Conservation (phyloP, 2,888 invertebrate species). For the Anarsia innoxiella region DNA sequence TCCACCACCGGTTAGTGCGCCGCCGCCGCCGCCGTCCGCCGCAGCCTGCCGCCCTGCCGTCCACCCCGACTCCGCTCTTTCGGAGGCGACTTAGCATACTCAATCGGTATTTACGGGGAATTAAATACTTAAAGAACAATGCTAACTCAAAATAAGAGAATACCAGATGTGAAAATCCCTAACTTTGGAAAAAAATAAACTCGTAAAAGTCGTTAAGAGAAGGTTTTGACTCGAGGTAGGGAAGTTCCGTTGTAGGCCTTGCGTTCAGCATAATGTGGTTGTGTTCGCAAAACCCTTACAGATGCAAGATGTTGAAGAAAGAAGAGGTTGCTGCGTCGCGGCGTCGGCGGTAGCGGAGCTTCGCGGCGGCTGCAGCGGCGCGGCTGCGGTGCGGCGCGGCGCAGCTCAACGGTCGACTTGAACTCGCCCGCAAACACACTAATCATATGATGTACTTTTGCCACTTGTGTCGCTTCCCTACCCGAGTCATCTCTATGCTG, state of each 20-base stretch:
- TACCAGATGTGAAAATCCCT: constrained; percentile 46
- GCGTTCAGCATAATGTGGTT: constrained; percentile 74
- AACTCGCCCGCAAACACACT: constrained; percentile 29
- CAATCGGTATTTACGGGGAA: constrained; percentile 75
- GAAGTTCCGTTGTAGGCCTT: constrained; percentile 60
- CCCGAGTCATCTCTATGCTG: constrained; percentile 56
- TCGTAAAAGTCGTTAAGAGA: constrained; percentile 50
- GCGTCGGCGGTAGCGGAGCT: constrained; percentile 29
- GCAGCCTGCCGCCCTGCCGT: constrained; percentile 41
- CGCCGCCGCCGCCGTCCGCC: constrained; percentile 44
- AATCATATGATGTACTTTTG: constrained; percentile 39
- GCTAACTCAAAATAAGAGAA: constrained; percentile 53
- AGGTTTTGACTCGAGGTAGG: constrained; percentile 63
- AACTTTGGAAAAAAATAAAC: constrained; percentile 22
- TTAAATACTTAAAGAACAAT: constrained; percentile 64
- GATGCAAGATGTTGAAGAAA: constrained; percentile 60
- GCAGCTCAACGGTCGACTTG: constrained; percentile 22
- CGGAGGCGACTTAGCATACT: constrained; percentile 70
- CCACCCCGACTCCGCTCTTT: constrained; percentile 54
- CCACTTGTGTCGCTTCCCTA: constrained; percentile 50
- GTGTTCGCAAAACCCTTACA: constrained; percentile 73
- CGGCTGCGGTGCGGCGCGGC: constrained; percentile 26
- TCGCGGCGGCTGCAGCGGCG: constrained; percentile 22
- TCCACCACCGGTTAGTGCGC: constrained; percentile 67
- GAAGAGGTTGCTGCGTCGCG: constrained; percentile 32